Base-by-base conservation (phyloP, 1,140 invertebrate genomes). In the Papilio polyxenes region DNA sequence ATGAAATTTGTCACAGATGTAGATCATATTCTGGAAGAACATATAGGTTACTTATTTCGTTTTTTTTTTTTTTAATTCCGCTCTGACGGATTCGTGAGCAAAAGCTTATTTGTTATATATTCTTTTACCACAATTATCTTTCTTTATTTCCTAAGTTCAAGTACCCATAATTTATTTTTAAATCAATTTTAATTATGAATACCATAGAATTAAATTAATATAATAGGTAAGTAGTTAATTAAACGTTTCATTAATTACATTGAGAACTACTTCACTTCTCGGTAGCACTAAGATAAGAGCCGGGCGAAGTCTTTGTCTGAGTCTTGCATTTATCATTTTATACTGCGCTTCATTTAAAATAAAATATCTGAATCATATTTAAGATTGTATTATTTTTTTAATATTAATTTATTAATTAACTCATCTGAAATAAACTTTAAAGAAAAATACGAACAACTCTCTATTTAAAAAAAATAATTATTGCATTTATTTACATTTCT, bases 241-340 rank as follows among this genome's bases (percentile, higher is more conserved):
- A 65, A 31, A 23, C 23, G 9, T 65, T 65, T 65, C 59, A 65
- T 65, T 65, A 65, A 65, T 13, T 65, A 31, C 23, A 65, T 65
- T 65, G n/a, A 20, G 59, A 8, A 13, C n/a, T 23, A 3, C 59
- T 15, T 56, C 53, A 7, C 53, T 31, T 31, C 53, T 56, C 49
- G 11, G 49, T 13, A 56, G 53, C 53, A 56, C 15, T 17, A 15
- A 65, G 59, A 65, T 65, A 65, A 65, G 59, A 23, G 59, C 7
- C 59, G 20, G 9, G 20, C 59, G 20, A 65, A 23, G 59, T 65
- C 20, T 65, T 15, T 17, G 17, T 15, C 15, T 8, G 5, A 17
- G 17, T 56, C 53, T 65, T n/a, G n/a, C n/a, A n/a, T 65, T 65
- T 65, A 65, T 65, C 20, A 65, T 31, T 65, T 65, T 65, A 20